phyloP scores from a whole-genome alignment of 2,888 invertebrate species.

The Dusona sp. region DNA sequence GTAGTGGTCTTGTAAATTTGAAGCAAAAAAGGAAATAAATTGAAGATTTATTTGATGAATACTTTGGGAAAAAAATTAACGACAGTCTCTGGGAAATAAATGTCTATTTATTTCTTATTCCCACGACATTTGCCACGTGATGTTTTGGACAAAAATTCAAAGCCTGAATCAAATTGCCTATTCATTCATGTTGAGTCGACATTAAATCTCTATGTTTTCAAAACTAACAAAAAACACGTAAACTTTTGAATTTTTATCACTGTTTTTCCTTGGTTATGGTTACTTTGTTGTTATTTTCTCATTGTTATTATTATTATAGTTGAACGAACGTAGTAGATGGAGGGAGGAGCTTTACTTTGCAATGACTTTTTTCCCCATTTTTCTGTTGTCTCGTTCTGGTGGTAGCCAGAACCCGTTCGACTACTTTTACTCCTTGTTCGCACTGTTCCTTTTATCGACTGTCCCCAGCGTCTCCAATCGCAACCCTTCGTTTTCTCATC shows the following conservation, averaged over 20 bases:
- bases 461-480: constrained; percentile 25
- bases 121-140: not conserved
- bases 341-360: constrained; percentile 28
- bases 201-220: not conserved
- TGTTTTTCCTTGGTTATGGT: not conserved
- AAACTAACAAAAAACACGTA: not conserved
- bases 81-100: not conserved
- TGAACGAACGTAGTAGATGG: constrained; percentile 15
- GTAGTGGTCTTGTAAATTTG: constrained; percentile 6
- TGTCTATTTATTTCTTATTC: not conserved
- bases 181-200: not conserved
- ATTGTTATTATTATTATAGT: constrained; percentile 13
- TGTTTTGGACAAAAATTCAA: not conserved
- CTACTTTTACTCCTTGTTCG: constrained; percentile 53
- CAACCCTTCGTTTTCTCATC: constrained; percentile 43
- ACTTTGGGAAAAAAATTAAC: not conserved
- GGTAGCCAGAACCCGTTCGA: constrained; percentile 49
- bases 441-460: constrained; percentile 35
- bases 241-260: not conserved
- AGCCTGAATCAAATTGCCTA: not conserved
- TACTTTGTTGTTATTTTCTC: not conserved
- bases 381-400: constrained; percentile 18
- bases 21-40: not conserved
- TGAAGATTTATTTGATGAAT: constrained; percentile 18
- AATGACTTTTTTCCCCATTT: constrained; percentile 28